Percentiles rank a stretch among this genome's conserved stretches.
Conservation (phyloP, 1,140 invertebrate genomes). For the Trichogramma pretiosum region DNA sequence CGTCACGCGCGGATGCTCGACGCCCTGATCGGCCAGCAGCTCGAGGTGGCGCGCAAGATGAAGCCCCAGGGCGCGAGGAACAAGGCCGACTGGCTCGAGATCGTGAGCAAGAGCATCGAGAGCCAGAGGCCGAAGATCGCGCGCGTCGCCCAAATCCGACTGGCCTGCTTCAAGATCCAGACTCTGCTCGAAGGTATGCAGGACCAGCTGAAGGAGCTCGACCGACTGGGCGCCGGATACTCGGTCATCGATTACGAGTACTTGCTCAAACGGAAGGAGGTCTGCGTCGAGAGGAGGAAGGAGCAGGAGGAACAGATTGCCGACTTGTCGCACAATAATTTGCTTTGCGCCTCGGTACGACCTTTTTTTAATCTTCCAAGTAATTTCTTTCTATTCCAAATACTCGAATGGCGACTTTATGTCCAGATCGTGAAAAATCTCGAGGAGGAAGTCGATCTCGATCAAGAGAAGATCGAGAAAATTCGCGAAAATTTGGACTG, state of each 20-base stretch:
- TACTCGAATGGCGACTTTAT: no score
- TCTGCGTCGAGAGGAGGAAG: conserved; percentile 7
- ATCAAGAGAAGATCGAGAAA: conserved; percentile 1
- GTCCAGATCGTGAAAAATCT: conserved; percentile 5
- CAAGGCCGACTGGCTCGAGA: not conserved
- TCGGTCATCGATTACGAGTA: conserved; percentile 21
- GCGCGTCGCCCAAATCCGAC: conserved; percentile 15
- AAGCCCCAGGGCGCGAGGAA: not conserved
- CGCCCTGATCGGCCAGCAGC: not conserved
- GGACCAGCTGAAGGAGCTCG: conserved; percentile 2
- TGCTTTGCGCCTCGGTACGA: not conserved
- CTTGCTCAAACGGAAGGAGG: conserved; percentile 15
- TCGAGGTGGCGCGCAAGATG: not conserved
- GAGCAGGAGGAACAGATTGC: conserved; percentile 3
- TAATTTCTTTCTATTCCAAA: no score
- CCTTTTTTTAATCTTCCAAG: no score
- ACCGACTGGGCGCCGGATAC: conserved; percentile 16
- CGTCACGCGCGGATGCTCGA: not conserved
- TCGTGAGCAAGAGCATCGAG: not conserved
- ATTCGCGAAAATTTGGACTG: not conserved
- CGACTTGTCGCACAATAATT: conserved; percentile 3
- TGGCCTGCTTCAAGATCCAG: conserved; percentile 12
- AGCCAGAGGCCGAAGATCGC: conserved; percentile 5
- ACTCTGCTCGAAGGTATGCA: conserved; percentile 1
- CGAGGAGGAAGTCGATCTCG: conserved; percentile 10